Conservation (phyloP, 2,888 invertebrate genomes). For the Hoplodrina blanda region DNA sequence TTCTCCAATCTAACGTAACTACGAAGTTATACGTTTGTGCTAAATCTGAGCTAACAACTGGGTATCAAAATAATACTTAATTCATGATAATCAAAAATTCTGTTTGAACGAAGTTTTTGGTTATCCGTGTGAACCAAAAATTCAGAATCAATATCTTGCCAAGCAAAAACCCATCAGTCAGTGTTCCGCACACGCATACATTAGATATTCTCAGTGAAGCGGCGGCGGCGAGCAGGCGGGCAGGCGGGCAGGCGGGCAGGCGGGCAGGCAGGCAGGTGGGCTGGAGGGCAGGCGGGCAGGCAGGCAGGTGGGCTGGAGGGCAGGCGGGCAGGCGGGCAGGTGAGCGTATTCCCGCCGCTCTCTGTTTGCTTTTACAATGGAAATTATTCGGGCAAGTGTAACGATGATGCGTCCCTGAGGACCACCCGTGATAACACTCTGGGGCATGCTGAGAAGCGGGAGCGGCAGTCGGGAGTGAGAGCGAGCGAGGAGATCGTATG, state of each 20-base stretch:
- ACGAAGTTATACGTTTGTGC: background rate
- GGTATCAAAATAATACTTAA: background rate
- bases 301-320: background rate
- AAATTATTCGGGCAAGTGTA: conserved; percentile 75
- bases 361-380: conserved; percentile 71
- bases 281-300: background rate
- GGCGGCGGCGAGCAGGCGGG: conserved; percentile 9
- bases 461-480: conserved; percentile 11
- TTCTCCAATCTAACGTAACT: background rate
- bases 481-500: background rate
- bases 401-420: conserved; percentile 72
- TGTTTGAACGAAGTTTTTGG: too few relatives aligned
- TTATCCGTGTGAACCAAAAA: too few relatives aligned
- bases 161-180: conserved; percentile 37
- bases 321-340: conserved; percentile 1
- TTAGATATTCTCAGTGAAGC: conserved; percentile 35
- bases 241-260: background rate
- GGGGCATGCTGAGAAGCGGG: conserved; percentile 3
- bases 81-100: too few relatives aligned
- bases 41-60: background rate
- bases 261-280: background rate
- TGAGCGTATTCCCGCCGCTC: conserved; percentile 53
- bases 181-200: conserved; percentile 30
- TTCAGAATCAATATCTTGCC: background rate
- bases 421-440: conserved; percentile 38